A percentile compares a stretch with the other conserved stretches of the same genome.
These are phyloP conservation scores for Melieria picta DNA, from an alignment of 2,888 invertebrate species.

Conservation along the genomic window DNA sequence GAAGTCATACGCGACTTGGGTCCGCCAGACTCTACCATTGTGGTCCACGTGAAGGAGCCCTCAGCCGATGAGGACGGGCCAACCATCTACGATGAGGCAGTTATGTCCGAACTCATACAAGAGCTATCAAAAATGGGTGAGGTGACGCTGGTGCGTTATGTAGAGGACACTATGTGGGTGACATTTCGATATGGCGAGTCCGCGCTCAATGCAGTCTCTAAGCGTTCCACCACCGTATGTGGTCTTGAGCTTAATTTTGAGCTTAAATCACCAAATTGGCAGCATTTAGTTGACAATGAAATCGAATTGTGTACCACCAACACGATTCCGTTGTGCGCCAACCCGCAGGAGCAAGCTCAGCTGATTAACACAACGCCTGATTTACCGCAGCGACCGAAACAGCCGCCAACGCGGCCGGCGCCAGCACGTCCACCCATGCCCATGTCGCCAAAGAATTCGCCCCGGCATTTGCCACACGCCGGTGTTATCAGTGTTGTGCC, in stretches of 20 bases:
- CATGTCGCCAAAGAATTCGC: slow-evolving; percentile 68
- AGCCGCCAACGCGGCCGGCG: slow-evolving; percentile 68
- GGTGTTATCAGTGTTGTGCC: slow-evolving; percentile 69
- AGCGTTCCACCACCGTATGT: slow-evolving; percentile 71
- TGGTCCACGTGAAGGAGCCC: slow-evolving; percentile 72
- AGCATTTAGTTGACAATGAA: slow-evolving; percentile 82
- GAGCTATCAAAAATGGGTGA: slow-evolving; percentile 87
- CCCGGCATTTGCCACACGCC: slow-evolving; percentile 66
- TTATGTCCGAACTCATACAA: slow-evolving; percentile 82
- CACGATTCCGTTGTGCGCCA: slow-evolving; percentile 78
- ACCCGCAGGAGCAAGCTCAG: slow-evolving; percentile 58
- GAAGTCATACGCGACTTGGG: slow-evolving; percentile 88
- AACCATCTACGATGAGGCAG: slow-evolving; percentile 80
- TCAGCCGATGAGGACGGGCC: slow-evolving; percentile 69
- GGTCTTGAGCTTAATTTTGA: slow-evolving; percentile 76
- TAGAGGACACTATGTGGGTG: slow-evolving; percentile 89
- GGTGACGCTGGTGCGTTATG: slow-evolving; percentile 89
- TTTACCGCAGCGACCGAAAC: slow-evolving; percentile 65
- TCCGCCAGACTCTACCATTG: slow-evolving; percentile 94
- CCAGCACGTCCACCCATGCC: slow-evolving; percentile 70
- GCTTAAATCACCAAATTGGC: slow-evolving; percentile 88
- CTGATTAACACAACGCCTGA: slow-evolving; percentile 68
- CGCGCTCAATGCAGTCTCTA: slow-evolving; percentile 79
- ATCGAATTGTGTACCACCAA: slow-evolving; percentile 86
- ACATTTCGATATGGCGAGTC: slow-evolving; percentile 91